Evolutionary conservation across 2,888 invertebrate species (phyloP), one percentile per base, ranked within the genome.

Genomic region (Eilema sororculum): DNA sequence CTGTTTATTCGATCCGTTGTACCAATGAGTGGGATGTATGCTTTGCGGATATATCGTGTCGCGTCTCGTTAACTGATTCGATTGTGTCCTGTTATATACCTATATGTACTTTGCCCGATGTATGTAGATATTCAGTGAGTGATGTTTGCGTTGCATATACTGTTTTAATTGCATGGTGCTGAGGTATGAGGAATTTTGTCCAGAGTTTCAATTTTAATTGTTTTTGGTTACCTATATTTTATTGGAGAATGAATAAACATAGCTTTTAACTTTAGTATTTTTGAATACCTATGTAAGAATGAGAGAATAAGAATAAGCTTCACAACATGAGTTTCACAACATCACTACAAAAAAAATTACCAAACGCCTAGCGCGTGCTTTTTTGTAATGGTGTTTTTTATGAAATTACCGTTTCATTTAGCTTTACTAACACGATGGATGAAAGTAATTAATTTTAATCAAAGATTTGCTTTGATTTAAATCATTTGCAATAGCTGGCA

Each of bases 41-140:
- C 78, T 84, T 84, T 84, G 80, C 72, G 82, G 81, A 86, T 84
- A 81, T 83, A 74, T 76, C 71, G 79, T 75, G 80, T 79, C 80
- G 79, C 74, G 80, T 84, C 87, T 87, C 87, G 85, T 89, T 89
- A 87, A 82, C 83, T 78, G 78, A 80, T 84, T 76, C 84, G 92
- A 93, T 94, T 87, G 83, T 87, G 68, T 85, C 85, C 84, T 84
- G 81, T 75, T 67, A 69, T 73, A 72, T 66, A 52, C 33, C 10
- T 67, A 41, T 58, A 41, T 58, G 24, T 69, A 59, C 57, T 58
- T 63, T 59, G 3, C 16, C 5, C 3, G 22, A 37, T 25, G 65
- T n/a, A 24, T 67, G 63, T 63, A 52, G 62, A 52, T 64, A 52
- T 24, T 0, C 28, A 57, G 5, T 9, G n/a, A 22, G 20, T 28